A percentile compares a stretch with the other conserved stretches of the same genome.
phyloP scores from a whole-genome alignment of 2,113 vertebrate genomes.

The Leptosomus discolor region DNA sequence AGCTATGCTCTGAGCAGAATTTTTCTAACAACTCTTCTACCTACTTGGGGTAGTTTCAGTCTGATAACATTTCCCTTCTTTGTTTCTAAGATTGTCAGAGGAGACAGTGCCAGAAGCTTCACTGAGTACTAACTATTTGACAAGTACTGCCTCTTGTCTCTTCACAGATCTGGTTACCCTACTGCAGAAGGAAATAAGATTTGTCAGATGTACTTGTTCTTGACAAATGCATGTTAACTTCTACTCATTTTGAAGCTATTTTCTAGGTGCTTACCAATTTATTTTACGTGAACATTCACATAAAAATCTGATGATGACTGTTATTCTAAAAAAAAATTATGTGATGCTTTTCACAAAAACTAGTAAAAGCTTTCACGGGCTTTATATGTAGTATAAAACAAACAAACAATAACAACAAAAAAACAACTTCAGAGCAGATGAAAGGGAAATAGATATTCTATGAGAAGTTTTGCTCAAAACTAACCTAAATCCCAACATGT shows the following conservation, averaged over 20 bases:
- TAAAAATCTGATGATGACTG: background rate
- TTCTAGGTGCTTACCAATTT: background rate
- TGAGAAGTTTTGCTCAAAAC: background rate
- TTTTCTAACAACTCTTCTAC: background rate
- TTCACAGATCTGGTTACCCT: background rate
- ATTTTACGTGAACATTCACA: background rate
- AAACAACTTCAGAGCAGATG: background rate
- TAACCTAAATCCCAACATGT: background rate
- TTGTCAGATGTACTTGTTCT: background rate
- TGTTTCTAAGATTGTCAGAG: background rate
- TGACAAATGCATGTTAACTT: background rate
- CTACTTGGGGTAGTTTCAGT: background rate
- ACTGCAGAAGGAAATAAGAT: background rate
- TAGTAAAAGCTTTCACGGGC: background rate
- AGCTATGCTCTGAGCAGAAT: background rate
- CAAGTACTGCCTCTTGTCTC: background rate
- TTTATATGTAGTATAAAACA: background rate
- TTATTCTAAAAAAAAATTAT: background rate
- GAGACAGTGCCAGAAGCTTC: background rate
- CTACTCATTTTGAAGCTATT: background rate
- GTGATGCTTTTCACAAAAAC: background rate
- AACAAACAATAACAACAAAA: background rate
- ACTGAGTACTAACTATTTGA: background rate
- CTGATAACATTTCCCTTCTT: background rate
- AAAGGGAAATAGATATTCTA: background rate